Evolutionary conservation across 2,888 invertebrate genomes (phyloP).

Genomic region (Lasioglossum marginatum): DNA sequence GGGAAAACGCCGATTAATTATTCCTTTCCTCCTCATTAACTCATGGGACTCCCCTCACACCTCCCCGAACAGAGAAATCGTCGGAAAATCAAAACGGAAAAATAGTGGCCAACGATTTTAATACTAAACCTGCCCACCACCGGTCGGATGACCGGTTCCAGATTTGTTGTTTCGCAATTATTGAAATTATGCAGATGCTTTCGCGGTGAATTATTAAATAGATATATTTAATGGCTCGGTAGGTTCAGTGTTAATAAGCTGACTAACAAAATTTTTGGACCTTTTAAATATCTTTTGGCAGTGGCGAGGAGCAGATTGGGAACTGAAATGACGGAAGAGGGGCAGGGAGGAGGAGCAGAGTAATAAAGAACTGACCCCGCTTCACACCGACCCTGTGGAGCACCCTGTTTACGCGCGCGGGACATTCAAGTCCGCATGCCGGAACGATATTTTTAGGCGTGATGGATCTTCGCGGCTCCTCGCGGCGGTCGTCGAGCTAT

Average conservation of each 20-base stretch:
- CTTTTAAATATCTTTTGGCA: neutral
- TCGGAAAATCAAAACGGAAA: neutral
- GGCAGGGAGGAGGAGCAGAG: neutral
- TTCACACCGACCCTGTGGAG: constrained; percentile 29
- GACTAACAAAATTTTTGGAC: too few species aligned
- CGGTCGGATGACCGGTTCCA: too few species aligned
- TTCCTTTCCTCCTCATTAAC: neutral
- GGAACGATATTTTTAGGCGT: constrained; percentile 55
- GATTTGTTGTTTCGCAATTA: too few species aligned
- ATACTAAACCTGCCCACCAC: too few species aligned
- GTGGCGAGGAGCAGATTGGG: too few species aligned
- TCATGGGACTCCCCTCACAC: neutral
- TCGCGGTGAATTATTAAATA: too few species aligned
- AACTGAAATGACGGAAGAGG: neutral
- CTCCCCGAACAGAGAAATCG: neutral
- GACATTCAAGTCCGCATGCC: constrained; percentile 49
- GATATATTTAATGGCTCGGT: too few species aligned
- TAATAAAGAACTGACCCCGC: constrained; percentile 60
- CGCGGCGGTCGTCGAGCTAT: neutral
- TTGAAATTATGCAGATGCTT: too few species aligned
- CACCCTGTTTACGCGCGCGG: constrained; percentile 37
- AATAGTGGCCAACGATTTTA: neutral
- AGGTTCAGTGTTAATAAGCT: too few species aligned
- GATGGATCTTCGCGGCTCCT: constrained; percentile 36
- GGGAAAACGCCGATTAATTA: constrained; percentile 11